Percentiles rank a stretch among this genome's conserved stretches.
phyloP scores from a whole-genome alignment of 2,113 vertebrate genomes.

The Octodon degus region DNA sequence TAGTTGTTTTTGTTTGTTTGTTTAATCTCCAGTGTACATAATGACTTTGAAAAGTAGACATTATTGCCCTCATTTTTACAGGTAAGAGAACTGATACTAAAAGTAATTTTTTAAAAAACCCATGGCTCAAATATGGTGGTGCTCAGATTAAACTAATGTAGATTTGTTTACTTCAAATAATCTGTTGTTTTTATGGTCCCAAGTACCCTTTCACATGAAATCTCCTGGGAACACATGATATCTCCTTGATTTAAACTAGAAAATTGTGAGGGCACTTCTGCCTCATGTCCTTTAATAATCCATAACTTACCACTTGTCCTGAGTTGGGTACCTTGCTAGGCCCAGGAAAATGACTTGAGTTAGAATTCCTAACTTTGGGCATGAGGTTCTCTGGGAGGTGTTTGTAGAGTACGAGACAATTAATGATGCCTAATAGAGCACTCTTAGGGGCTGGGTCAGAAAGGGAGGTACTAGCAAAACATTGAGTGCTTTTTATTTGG shows the following conservation, averaged over 20 bases:
- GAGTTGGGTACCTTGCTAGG: background rate
- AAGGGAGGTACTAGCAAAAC: background rate
- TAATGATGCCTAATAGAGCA: background rate
- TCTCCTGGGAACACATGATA: background rate
- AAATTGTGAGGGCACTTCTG: background rate
- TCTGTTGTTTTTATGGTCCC: background rate
- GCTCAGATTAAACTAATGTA: background rate
- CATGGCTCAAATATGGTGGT: background rate
- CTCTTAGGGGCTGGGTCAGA: background rate
- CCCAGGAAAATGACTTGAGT: background rate
- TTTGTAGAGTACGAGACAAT: background rate
- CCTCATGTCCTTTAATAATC: background rate
- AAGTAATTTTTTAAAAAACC: background rate
- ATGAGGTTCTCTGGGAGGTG: accelerated
- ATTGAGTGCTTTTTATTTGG: background rate
- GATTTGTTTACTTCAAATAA: background rate
- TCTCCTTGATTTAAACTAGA: background rate
- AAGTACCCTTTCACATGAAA: background rate
- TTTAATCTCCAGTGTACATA: background rate
- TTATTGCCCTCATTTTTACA: conserved; percentile 1
- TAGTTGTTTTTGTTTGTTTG: background rate
- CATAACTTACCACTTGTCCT: background rate
- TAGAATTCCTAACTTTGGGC: background rate
- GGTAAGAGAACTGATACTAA: background rate
- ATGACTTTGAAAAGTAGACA: background rate